Base-by-base conservation (phyloP, 2,113 vertebrate species). In the Rhizomys pruinosus region DNA sequence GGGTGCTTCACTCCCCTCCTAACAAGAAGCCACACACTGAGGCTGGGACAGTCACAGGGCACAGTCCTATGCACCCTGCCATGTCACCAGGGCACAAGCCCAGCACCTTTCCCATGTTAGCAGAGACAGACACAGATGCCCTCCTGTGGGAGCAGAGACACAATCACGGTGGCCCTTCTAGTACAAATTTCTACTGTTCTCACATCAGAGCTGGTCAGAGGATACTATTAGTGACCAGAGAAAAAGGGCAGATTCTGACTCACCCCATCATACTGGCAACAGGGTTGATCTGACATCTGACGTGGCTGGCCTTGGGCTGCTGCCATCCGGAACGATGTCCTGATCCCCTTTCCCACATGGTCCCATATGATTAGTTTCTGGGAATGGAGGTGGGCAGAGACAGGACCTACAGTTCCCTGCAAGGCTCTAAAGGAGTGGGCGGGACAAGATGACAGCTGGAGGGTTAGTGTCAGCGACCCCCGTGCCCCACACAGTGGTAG, bases 81-180 rank as follows among this genome's bases (percentile, higher is more conserved):
- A n/a, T 29, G 59, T 29, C 42, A 44, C 25, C 12, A 11, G 39
- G 32, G 25, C 27, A 9, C 61, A 82, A 42, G 25, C 59, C 42
- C 9, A 63, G 15, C 12, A 25, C 37, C 34, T 22, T 61, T 63
- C 4, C 27, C 1, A n/a, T n/a, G n/a, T n/a, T n/a, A n/a, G n/a
- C n/a, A n/a, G n/a, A n/a, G n/a, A n/a, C n/a, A n/a, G n/a, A n/a
- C n/a, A n/a, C n/a, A n/a, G n/a, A n/a, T 52, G 47, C 11, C 47
- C 11, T 6, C 47, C 47, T 11, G 0, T 0, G 2, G 63, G 17
- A 7, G 15, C 4, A 29, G 8, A 16, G 66, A 37, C 8, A 3
- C 0, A 61, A 29, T 32, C 11, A 7, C 5, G 0, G 7, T 1
- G 16, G 4, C 37, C 39, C 22, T 34, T 52, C 16, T 0, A 23